Evolutionary conservation across 2,797 vertebrate genomes (phyloP).

Genomic region (Sternotherus odoratus): DNA sequence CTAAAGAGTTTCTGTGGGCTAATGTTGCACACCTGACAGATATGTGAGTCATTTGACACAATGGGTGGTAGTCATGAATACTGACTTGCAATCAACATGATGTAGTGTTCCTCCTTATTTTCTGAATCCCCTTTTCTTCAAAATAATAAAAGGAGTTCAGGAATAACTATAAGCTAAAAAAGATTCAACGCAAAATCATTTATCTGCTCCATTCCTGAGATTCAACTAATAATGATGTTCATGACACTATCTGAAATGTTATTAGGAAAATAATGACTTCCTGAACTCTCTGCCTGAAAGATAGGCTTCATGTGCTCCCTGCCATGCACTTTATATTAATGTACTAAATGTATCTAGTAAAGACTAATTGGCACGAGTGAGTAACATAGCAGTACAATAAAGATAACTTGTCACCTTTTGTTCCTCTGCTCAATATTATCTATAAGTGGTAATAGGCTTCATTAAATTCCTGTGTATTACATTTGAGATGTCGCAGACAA

Average conservation of each 20-base stretch:
- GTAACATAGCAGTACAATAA: slow-evolving; percentile 61
- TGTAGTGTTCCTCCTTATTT: slow-evolving; percentile 67
- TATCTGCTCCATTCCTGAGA: slow-evolving; percentile 36
- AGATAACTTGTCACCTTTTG: slow-evolving; percentile 66
- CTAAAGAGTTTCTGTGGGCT: slow-evolving; percentile 75
- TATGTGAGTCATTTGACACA: slow-evolving; percentile 78
- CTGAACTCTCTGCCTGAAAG: slow-evolving; percentile 61
- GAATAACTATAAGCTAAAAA: slow-evolving; percentile 46
- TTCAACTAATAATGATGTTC: slow-evolving; percentile 57
- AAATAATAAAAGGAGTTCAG: slow-evolving; percentile 67
- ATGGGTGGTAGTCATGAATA: slow-evolving; percentile 71
- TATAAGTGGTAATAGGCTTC: slow-evolving; percentile 62
- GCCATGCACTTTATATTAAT: slow-evolving; percentile 52
- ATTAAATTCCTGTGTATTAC: slow-evolving; percentile 55
- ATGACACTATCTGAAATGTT: slow-evolving; percentile 68
- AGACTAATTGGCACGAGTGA: slow-evolving; percentile 67
- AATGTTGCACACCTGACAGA: slow-evolving; percentile 80
- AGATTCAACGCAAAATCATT: slow-evolving; percentile 53
- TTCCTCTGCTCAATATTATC: slow-evolving; percentile 55
- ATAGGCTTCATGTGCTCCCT: slow-evolving; percentile 38
- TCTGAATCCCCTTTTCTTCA: slow-evolving; percentile 56
- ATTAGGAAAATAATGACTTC: slow-evolving; percentile 73
- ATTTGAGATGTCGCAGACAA: slow-evolving; percentile 49
- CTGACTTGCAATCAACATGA: slow-evolving; percentile 52
- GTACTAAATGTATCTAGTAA: slow-evolving; percentile 56